These are phyloP conservation scores for Dryobotodes eremita DNA, from an alignment of 2,888 invertebrate genomes.

Conservation along the genomic window DNA sequence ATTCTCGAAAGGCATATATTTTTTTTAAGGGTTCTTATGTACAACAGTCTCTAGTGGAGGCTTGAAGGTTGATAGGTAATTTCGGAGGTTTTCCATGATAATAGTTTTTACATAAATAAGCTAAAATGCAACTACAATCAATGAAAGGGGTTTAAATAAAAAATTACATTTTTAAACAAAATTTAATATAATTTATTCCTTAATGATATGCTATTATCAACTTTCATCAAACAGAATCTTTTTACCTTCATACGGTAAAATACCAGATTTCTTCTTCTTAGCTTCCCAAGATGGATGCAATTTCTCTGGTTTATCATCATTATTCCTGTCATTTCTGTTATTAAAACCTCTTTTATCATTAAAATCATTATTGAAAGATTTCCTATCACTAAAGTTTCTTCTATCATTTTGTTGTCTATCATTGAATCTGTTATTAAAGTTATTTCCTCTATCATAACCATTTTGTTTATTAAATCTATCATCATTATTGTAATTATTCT, in stretches of 20 bases:
- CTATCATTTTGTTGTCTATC: constrained; percentile 51
- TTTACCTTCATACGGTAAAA: constrained; percentile 87
- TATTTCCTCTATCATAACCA: constrained; percentile 64
- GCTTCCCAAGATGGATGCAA: constrained; percentile 91
- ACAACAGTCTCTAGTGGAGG: too few relatives aligned
- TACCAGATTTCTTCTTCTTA: constrained; percentile 85
- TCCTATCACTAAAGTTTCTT: constrained; percentile 58
- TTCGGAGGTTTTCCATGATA: neutral
- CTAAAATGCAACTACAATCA: neutral
- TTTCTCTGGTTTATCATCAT: constrained; percentile 80
- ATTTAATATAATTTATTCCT: constrained; percentile 30
- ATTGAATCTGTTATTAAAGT: constrained; percentile 36
- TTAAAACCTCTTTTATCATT: constrained; percentile 61
- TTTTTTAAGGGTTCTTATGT: too few relatives aligned
- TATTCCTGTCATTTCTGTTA: constrained; percentile 59
- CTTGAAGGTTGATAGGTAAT: too few relatives aligned
- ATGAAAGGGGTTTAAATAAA: too few relatives aligned
- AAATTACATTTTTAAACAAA: too few relatives aligned
- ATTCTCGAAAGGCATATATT: too few relatives aligned
- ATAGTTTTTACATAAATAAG: neutral
- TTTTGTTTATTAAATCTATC: constrained; percentile 66
- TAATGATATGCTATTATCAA: constrained; percentile 55
- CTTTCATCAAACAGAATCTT: constrained; percentile 86
- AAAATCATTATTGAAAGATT: constrained; percentile 59
- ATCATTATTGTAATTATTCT: constrained; percentile 62